Conservation (phyloP, 2,113 vertebrate species). For the Setophaga petechia region DNA sequence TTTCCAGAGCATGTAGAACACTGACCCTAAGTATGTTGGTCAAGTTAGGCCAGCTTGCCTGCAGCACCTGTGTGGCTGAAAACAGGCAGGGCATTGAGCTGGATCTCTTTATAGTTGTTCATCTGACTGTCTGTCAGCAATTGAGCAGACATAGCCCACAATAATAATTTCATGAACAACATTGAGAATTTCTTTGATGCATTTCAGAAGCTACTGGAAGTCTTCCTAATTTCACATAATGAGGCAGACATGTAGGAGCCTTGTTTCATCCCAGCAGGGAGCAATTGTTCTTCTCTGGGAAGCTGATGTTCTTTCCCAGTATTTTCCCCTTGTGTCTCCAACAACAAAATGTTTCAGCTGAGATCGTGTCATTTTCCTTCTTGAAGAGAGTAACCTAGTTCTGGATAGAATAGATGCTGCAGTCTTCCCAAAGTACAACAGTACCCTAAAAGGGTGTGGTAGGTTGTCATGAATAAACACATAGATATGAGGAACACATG, state of each 20-base stretch:
- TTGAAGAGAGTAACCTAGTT: not conserved
- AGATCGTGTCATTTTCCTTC: not conserved
- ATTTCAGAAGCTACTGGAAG: not conserved
- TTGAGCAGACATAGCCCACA: not conserved
- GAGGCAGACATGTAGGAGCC: not conserved
- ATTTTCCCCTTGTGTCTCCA: not conserved
- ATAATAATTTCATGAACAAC: not conserved
- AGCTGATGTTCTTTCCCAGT: constrained; percentile 3
- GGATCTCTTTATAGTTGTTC: not conserved
- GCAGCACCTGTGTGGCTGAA: not conserved
- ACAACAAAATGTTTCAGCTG: not conserved
- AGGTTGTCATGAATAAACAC: not conserved
- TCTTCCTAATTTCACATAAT: constrained; percentile 24
- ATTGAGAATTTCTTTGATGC: not conserved
- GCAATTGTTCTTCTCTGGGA: not conserved
- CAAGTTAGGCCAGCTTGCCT: not conserved
- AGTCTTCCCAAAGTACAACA: not conserved
- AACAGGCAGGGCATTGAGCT: not conserved
- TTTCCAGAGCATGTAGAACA: not conserved
- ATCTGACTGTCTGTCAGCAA: not conserved
- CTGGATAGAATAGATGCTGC: not conserved
- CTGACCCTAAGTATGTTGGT: rapidly evolving
- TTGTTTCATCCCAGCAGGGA: not conserved
- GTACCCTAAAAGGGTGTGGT: not conserved
- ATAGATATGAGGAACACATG: not conserved